These are phyloP conservation scores for Archocentrus centrarchus DNA, from an alignment of 2,113 vertebrate species.

Conservation along the genomic window DNA sequence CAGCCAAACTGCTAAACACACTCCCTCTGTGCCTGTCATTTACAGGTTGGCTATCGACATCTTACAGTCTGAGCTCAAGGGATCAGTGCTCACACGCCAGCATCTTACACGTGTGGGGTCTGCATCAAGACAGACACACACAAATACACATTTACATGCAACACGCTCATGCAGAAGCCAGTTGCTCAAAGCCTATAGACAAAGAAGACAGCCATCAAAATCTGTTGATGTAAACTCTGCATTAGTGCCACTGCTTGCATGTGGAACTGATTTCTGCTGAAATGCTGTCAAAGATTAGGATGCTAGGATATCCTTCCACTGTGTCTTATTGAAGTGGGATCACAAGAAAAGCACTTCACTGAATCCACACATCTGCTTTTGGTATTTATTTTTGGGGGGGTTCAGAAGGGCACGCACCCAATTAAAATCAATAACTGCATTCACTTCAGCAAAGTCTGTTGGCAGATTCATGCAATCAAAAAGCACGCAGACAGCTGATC, in stretches of 20 bases:
- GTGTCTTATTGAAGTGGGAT: conserved; percentile 31
- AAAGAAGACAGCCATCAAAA: conserved; percentile 17
- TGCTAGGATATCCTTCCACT: conserved; percentile 13
- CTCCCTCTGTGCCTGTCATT: conserved; percentile 85
- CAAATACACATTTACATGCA: conserved; percentile 15
- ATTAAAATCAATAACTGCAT: conserved; percentile 44
- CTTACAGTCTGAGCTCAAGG: conserved; percentile 68
- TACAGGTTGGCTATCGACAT: conserved; percentile 81
- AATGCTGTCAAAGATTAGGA: conserved; percentile 30
- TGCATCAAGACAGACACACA: conserved; percentile 3
- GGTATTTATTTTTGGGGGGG: neutral
- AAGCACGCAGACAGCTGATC: conserved; percentile 27
- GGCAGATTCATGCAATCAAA: conserved; percentile 33
- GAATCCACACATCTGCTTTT: conserved; percentile 51
- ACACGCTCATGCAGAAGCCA: neutral
- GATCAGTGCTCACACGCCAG: conserved; percentile 42
- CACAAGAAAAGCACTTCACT: conserved; percentile 12
- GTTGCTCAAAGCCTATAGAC: conserved; percentile 10
- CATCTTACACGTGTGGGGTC: conserved; percentile 28
- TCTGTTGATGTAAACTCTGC: conserved; percentile 39
- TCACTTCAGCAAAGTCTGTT: conserved; percentile 35
- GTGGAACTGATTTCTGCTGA: conserved; percentile 52
- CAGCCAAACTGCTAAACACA: conserved; percentile 80
- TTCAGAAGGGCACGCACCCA: conserved; percentile 26
- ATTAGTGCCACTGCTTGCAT: conserved; percentile 26